Conservation (phyloP, 1,140 invertebrate species). For the Atopsyche davidsoni region DNA sequence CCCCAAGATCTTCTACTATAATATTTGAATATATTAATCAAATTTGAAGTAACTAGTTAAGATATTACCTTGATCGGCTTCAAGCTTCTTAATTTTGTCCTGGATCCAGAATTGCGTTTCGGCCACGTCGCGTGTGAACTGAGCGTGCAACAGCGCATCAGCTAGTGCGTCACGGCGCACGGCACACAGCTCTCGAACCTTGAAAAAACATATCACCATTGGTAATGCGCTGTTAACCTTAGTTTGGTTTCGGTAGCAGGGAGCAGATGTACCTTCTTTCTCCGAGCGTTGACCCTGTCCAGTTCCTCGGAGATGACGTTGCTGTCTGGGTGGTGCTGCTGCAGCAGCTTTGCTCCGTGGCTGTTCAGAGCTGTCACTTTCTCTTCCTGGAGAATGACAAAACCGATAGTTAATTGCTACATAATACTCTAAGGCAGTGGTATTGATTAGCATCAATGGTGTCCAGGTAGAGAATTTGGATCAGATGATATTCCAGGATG, state of each 20-base stretch:
- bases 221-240: too few species aligned
- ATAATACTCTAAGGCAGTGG: too few species aligned
- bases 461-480: too few species aligned
- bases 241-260: background rate
- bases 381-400: slow-evolving; percentile 60
- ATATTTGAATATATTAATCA: too few species aligned
- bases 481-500: too few species aligned
- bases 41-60: background rate
- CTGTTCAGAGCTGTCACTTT: slow-evolving; percentile 78
- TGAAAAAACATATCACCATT: slow-evolving; percentile 22
- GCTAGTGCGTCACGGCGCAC: slow-evolving; percentile 60
- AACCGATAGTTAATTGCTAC: too few species aligned
- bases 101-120: slow-evolving; percentile 90
- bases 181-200: slow-evolving; percentile 59
- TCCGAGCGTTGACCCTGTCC: slow-evolving; percentile 62
- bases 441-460: too few species aligned
- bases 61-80: slow-evolving; percentile 56
- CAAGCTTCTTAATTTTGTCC: slow-evolving; percentile 86
- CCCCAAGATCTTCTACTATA: too few species aligned
- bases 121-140: slow-evolving; percentile 84
- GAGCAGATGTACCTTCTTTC: slow-evolving; percentile 52
- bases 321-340: slow-evolving; percentile 92
- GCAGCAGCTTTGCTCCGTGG: slow-evolving; percentile 82
- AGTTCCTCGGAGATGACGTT: slow-evolving; percentile 71
- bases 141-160: slow-evolving; percentile 78